These are phyloP conservation scores for Bellardia bayeri DNA, from an alignment of 2,888 invertebrate genomes.

Conservation along the genomic window DNA sequence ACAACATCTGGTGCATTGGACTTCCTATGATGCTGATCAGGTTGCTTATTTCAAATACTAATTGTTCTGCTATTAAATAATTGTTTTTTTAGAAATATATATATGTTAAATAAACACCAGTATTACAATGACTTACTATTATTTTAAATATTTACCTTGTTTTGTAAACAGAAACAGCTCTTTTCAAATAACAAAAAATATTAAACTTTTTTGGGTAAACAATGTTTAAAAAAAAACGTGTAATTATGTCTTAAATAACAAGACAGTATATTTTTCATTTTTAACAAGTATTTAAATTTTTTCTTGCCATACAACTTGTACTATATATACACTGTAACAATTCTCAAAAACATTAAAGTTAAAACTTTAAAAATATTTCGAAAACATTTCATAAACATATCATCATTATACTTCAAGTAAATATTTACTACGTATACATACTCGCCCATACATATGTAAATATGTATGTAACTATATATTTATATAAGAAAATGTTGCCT, in stretches of 20 bases:
- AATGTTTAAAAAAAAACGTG: neutral
- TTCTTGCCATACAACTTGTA: neutral
- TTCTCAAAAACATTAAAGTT: neutral
- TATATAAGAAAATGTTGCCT: constrained; percentile 1
- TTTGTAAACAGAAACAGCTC: too few species aligned
- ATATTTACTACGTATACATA: constrained; percentile 11
- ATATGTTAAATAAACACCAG: too few species aligned
- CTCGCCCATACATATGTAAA: neutral
- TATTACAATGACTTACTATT: too few species aligned
- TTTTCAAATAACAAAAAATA: too few species aligned
- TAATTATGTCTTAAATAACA: neutral
- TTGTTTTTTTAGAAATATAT: neutral
- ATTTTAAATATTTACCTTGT: too few species aligned
- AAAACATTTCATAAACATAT: constrained; percentile 5
- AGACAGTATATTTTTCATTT: neutral
- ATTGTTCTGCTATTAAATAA: neutral
- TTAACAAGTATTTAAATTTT: neutral
- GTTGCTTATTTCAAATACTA: neutral
- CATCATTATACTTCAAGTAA: neutral
- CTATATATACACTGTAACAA: constrained; percentile 2
- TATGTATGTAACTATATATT: neutral
- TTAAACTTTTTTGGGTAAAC: neutral
- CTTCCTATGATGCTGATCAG: constrained; percentile 10
- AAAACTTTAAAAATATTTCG: neutral
- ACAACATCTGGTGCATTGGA: neutral